A percentile compares a stretch with the other conserved stretches of the same genome.
These are phyloP conservation scores for Tupaia chinensis DNA, from an alignment of 2,113 vertebrate genomes.

Conservation along the genomic window DNA sequence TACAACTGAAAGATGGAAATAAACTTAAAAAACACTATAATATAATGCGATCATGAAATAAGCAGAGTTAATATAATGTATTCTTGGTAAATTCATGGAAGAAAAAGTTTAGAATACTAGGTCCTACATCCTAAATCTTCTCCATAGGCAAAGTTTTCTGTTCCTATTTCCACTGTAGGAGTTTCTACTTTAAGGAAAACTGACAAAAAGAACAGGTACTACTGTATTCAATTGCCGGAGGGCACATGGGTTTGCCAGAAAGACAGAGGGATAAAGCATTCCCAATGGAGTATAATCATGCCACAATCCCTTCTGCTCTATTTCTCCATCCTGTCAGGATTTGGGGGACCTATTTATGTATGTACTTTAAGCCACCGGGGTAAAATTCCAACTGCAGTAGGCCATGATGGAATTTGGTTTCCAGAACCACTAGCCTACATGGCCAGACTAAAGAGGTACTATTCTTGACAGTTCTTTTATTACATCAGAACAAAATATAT, in stretches of 20 bases:
- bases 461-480: conserved; percentile 48
- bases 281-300: too few species aligned
- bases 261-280: too few species aligned
- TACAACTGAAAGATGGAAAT: background rate
- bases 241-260: too few species aligned
- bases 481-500: conserved; percentile 28
- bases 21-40: background rate
- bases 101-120: background rate
- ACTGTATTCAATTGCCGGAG: background rate
- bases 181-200: background rate
- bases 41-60: background rate
- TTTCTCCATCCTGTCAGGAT: too few species aligned
- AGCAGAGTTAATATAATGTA: background rate
- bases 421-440: too few species aligned
- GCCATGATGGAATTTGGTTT: too few species aligned
- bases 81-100: background rate
- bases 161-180: background rate
- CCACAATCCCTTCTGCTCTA: too few species aligned
- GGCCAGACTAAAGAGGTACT: background rate
- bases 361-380: too few species aligned
- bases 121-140: background rate
- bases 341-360: too few species aligned
- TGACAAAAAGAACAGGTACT: background rate
- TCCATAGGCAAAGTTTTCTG: background rate
- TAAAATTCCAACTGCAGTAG: too few species aligned